Evolutionary conservation across 53 echinoderm and acorn worm species (phyloP).

Genomic region (Apostichopus leukothele): DNA sequence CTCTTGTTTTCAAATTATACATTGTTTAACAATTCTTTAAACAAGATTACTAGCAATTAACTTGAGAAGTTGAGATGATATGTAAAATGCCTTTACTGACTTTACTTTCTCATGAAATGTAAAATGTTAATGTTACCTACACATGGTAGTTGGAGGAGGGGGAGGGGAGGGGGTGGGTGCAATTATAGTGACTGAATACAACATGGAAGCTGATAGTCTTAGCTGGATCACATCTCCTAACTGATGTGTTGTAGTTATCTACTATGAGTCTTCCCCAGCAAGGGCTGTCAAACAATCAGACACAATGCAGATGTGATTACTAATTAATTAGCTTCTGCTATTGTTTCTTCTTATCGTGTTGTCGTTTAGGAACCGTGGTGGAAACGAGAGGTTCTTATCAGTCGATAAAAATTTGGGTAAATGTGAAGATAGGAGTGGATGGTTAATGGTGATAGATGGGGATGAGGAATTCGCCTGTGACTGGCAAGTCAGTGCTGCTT

Average conservation of each 20-base stretch:
- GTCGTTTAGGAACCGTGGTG: not conserved
- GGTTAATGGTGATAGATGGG: conserved; percentile 59
- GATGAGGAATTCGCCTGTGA: conserved; percentile 46
- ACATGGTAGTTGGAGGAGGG: too few species aligned
- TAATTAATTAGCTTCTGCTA: not conserved
- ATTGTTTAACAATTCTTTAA: too few species aligned
- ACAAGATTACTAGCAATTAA: too few species aligned
- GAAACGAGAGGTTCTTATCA: not conserved
- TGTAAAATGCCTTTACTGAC: too few species aligned
- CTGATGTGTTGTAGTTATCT: not conserved
- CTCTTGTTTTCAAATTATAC: too few species aligned
- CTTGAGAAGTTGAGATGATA: too few species aligned
- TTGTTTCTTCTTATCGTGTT: not conserved
- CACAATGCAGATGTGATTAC: not conserved
- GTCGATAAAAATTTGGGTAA: conserved; percentile 16
- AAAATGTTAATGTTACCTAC: too few species aligned
- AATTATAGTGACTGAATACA: too few species aligned
- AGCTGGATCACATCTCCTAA: too few species aligned
- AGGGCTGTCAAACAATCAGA: too few species aligned
- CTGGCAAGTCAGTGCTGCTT: conserved; percentile 46
- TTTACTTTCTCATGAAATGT: too few species aligned
- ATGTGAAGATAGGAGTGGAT: conserved; percentile 56
- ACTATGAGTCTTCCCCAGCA: not conserved
- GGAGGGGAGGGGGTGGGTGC: not conserved
- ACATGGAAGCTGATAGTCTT: too few species aligned